A percentile compares a stretch with the other conserved stretches of the same genome.
These are phyloP conservation scores for Chrysopa pallens DNA, from an alignment of 1,140 invertebrate genomes.

Conservation along the genomic window DNA sequence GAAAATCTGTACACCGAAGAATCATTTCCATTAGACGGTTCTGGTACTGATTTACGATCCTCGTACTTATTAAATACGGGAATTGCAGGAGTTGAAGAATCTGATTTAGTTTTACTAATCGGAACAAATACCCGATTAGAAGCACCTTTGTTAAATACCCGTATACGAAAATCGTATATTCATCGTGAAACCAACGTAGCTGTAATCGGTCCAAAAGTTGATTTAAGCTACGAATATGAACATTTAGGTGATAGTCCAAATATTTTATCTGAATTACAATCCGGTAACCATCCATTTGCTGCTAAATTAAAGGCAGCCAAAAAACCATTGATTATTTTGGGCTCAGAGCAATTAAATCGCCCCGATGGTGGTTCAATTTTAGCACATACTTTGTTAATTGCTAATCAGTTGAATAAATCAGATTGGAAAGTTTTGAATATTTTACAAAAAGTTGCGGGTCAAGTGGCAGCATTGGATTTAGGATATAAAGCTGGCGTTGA, in stretches of 20 bases:
- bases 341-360: constrained; percentile 64
- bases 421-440: constrained; percentile 72
- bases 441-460: constrained; percentile 75
- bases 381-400: constrained; percentile 39
- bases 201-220: constrained; percentile 76
- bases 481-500: constrained; percentile 75
- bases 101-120: constrained; percentile 82
- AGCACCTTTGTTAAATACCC: constrained; percentile 91
- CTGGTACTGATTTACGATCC: constrained; percentile 76
- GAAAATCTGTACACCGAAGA: constrained; percentile 83
- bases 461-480: constrained; percentile 87
- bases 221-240: constrained; percentile 88
- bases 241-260: constrained; percentile 66
- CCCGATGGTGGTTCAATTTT: constrained; percentile 63
- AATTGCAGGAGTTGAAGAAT: constrained; percentile 79
- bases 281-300: constrained; percentile 56
- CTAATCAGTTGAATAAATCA: constrained; percentile 18
- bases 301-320: constrained; percentile 62
- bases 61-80: constrained; percentile 83
- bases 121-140: constrained; percentile 96
- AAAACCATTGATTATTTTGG: constrained; percentile 81
- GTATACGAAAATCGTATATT: constrained; percentile 82
- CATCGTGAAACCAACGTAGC: constrained; percentile 68
- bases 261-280: constrained; percentile 52
- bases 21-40: constrained; percentile 63